A percentile compares a stretch with the other conserved stretches of the same genome.
These are phyloP conservation scores for Catalaphyllia jardinei DNA, from an alignment of 64 coral and sea anemone species.

Conservation along the genomic window DNA sequence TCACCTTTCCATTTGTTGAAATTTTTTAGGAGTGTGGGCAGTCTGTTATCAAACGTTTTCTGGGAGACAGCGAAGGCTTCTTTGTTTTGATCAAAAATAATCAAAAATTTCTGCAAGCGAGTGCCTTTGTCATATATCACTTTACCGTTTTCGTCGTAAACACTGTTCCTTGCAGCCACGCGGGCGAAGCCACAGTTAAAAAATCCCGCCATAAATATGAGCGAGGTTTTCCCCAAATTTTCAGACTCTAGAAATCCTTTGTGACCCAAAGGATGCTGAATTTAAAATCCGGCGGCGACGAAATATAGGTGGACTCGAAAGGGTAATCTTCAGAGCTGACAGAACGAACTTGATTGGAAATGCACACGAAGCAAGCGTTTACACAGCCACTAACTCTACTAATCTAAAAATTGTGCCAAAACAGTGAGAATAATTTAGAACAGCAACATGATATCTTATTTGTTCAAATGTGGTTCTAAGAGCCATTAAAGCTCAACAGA, in stretches of 20 bases:
- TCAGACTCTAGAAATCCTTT: background rate
- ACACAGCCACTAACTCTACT: background rate
- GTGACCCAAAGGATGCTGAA: background rate
- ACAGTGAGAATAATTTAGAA: background rate
- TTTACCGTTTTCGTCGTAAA: constrained; percentile 25
- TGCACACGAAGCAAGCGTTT: background rate
- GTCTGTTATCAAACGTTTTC: constrained; percentile 36
- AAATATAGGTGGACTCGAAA: background rate
- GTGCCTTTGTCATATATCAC: constrained; percentile 30
- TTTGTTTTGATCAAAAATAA: constrained; percentile 20
- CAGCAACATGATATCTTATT: constrained; percentile 24
- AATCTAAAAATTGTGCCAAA: constrained; percentile 14
- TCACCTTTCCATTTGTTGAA: constrained; percentile 47
- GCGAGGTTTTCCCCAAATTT: background rate
- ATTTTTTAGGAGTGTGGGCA: background rate
- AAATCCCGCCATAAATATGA: constrained; percentile 42
- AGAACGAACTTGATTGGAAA: background rate
- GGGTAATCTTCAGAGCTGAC: background rate
- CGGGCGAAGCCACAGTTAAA: constrained; percentile 57
- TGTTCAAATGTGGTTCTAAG: background rate
- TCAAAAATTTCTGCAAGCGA: constrained; percentile 21
- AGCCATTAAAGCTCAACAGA: no score
- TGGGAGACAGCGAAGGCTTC: constrained; percentile 36
- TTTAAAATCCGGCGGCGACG: background rate
- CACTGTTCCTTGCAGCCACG: constrained; percentile 43